A percentile compares a stretch with the other conserved stretches of the same genome.
Evolutionary conservation across 2,797 vertebrate species (phyloP).

Genomic region (Telmatherina bonti): DNA sequence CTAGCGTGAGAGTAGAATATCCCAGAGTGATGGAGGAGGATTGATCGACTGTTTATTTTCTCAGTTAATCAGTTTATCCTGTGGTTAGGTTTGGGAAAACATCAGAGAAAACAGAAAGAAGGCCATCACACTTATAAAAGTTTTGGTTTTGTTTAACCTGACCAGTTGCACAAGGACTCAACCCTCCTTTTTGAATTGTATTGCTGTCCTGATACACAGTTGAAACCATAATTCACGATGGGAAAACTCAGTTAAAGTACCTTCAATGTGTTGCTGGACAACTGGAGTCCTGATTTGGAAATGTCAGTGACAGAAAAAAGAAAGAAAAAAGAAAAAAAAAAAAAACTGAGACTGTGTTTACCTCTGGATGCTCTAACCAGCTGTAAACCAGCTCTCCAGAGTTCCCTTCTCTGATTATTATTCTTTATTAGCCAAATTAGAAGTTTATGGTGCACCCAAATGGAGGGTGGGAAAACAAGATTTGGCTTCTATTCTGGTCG

Average conservation of each 20-base stretch:
- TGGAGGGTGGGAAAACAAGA: slow-evolving; percentile 69
- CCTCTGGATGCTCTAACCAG: slow-evolving; percentile 23
- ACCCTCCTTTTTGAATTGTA: background rate
- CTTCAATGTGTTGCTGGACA: background rate
- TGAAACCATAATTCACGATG: background rate
- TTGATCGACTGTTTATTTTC: slow-evolving; percentile 8
- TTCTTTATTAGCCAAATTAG: slow-evolving; percentile 66
- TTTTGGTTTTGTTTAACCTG: background rate
- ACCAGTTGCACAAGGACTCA: background rate
- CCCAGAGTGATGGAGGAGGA: slow-evolving; percentile 12
- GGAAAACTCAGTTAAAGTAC: background rate
- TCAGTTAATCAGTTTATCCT: slow-evolving; percentile 6
- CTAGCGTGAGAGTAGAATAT: slow-evolving; percentile 61
- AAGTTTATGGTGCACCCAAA: slow-evolving; percentile 72
- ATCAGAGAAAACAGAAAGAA: background rate
- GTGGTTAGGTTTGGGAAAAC: slow-evolving; percentile 3
- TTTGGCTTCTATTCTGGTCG: slow-evolving; percentile 65
- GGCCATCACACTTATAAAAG: background rate
- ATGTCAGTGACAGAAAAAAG: too few species aligned
- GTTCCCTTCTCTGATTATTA: slow-evolving; percentile 43
- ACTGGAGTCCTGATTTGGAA: slow-evolving; percentile 9
- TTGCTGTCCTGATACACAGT: background rate
- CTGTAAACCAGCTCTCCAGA: slow-evolving; percentile 37
- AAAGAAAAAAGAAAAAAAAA: background rate
- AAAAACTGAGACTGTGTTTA: slow-evolving; percentile 24